Evolutionary conservation across 2,888 invertebrate species (phyloP).

Genomic region (Pristionchus exspectatus): DNA sequence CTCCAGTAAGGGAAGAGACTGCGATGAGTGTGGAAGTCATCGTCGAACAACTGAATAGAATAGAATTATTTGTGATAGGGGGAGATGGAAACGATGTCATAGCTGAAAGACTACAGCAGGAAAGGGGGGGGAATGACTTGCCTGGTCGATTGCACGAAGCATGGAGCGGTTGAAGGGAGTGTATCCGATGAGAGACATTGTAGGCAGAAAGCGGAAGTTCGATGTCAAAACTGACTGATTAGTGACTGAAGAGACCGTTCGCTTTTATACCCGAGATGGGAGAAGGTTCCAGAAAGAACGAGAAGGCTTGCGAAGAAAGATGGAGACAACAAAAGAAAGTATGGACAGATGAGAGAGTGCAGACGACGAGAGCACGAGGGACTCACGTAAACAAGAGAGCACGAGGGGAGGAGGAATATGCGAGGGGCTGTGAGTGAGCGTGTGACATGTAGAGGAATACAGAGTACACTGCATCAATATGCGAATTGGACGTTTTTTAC

Average conservation of each 20-base stretch:
- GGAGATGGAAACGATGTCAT: too few species aligned
- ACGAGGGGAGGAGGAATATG: too few species aligned
- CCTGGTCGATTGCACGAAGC: background rate
- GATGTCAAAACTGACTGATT: background rate
- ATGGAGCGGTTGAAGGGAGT: background rate
- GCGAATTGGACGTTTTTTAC: too few species aligned
- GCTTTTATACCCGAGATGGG: background rate
- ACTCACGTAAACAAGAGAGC: background rate
- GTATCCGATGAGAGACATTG: background rate
- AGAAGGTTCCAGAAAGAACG: background rate
- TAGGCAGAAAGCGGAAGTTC: background rate
- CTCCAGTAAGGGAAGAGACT: constrained; percentile 48
- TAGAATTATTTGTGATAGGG: too few species aligned
- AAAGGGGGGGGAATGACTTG: background rate
- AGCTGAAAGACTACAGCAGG: too few species aligned
- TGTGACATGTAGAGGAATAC: too few species aligned
- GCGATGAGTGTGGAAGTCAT: background rate
- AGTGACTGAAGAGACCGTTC: background rate
- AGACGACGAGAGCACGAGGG: constrained; percentile 24
- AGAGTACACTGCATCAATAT: too few species aligned
- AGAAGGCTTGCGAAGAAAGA: background rate
- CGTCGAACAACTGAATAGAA: background rate
- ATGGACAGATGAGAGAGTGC: background rate
- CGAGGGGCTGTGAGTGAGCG: too few species aligned
- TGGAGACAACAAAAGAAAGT: background rate